A percentile compares a stretch with the other conserved stretches of the same genome.
Conservation (phyloP, 1,140 invertebrate genomes). For the Scaptomyza montana region DNA sequence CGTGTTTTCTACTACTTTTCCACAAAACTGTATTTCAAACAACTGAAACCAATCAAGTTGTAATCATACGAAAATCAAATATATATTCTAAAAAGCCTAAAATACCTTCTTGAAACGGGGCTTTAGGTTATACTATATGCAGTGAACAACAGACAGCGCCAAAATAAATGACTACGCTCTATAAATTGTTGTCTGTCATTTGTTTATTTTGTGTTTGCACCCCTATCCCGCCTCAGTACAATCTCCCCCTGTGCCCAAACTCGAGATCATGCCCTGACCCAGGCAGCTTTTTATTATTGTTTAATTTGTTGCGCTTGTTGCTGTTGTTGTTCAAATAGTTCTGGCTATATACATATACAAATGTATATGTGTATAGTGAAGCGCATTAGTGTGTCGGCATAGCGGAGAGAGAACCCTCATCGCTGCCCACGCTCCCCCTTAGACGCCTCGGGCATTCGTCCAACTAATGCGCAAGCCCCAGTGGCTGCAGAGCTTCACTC, state of each 20-base stretch:
- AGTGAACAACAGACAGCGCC: slow-evolving; percentile 20
- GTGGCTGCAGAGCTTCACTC: slow-evolving; percentile 33
- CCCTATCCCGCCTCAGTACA: background rate
- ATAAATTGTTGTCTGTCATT: slow-evolving; percentile 78
- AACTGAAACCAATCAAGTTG: too few relatives aligned
- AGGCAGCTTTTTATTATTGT: slow-evolving; percentile 52
- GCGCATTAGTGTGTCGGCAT: slow-evolving; percentile 24
- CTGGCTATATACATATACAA: slow-evolving; percentile 15
- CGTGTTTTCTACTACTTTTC: background rate
- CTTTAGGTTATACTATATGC: slow-evolving; percentile 15
- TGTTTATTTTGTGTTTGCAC: slow-evolving; percentile 48
- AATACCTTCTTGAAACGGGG: too few relatives aligned
- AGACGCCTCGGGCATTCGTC: background rate
- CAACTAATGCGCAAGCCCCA: slow-evolving; percentile 24
- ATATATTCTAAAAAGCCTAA: too few relatives aligned
- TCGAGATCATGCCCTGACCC: background rate
- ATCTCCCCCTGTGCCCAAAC: background rate
- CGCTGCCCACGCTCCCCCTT: background rate
- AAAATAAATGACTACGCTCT: slow-evolving; percentile 61
- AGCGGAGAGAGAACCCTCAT: background rate
- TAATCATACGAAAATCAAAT: too few relatives aligned
- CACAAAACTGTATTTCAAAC: too few relatives aligned
- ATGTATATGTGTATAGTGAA: slow-evolving; percentile 21
- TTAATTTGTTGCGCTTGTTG: slow-evolving; percentile 63
- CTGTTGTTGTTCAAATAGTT: slow-evolving; percentile 23